Conservation (phyloP, 2,888 invertebrate species). For the Brachypterus glaber region DNA sequence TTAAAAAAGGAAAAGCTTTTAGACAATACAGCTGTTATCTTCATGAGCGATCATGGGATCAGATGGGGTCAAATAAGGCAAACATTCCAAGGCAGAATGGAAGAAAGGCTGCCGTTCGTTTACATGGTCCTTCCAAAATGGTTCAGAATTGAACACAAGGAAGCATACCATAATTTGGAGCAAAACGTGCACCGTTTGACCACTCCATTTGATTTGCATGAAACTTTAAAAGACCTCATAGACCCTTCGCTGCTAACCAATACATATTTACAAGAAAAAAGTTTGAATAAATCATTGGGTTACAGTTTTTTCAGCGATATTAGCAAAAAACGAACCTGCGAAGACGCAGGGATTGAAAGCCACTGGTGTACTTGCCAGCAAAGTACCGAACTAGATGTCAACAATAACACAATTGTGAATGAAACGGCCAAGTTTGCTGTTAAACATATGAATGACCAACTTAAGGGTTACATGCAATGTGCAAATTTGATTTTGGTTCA, state of each 20-base stretch:
- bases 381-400: constrained; percentile 47
- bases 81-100: constrained; percentile 71
- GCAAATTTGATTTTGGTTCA: constrained; percentile 51
- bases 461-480: constrained; percentile 55
- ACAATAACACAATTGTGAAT: constrained; percentile 44
- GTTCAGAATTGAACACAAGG: constrained; percentile 54
- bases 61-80: constrained; percentile 74
- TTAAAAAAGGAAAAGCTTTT: constrained; percentile 47
- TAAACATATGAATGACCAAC: constrained; percentile 52
- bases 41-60: constrained; percentile 84
- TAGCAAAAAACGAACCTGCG: constrained; percentile 63
- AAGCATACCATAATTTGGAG: constrained; percentile 54
- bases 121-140: constrained; percentile 63
- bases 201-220: constrained; percentile 76
- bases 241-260: constrained; percentile 34
- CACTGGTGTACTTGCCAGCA: constrained; percentile 86
- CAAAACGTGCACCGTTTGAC: constrained; percentile 62
- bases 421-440: constrained; percentile 55
- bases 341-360: constrained; percentile 63
- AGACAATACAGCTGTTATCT: constrained; percentile 57
- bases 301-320: constrained; percentile 66
- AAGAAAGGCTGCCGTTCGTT: constrained; percentile 78
- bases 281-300: constrained; percentile 18
- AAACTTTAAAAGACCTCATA: constrained; percentile 63
- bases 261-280: constrained; percentile 28